Percentiles rank a stretch among this genome's conserved stretches.
phyloP scores from a whole-genome alignment of 30 jellyfish, hydroid and myxozoan species.

The Chironex yamaguchii region DNA sequence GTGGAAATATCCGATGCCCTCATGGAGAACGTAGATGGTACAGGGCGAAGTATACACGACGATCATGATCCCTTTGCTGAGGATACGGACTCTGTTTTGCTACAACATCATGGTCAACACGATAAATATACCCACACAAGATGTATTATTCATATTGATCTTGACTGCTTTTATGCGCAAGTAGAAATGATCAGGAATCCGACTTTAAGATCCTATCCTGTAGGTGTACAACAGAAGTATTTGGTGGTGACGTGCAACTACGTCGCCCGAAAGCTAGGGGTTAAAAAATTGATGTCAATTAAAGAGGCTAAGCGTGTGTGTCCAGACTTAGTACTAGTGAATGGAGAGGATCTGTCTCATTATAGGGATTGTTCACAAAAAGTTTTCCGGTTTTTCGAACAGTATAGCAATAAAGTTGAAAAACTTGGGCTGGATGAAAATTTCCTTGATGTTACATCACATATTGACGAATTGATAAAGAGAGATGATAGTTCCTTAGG shows the following conservation, averaged over 20 bases:
- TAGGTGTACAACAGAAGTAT: conserved; percentile 80
- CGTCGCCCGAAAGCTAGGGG: conserved; percentile 76
- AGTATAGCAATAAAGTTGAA: conserved; percentile 56
- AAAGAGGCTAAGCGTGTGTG: conserved; percentile 71
- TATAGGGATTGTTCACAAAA: conserved; percentile 68
- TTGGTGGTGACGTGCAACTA: conserved; percentile 73
- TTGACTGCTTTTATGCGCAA: conserved; percentile 86
- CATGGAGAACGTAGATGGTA: too few relatives aligned
- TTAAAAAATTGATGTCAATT: conserved; percentile 57
- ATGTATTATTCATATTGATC: conserved; percentile 76
- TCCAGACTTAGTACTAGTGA: conserved; percentile 72
- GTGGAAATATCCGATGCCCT: too few relatives aligned
- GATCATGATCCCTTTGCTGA: too few relatives aligned
- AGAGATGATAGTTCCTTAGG: too few relatives aligned
- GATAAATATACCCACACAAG: conserved; percentile 16
- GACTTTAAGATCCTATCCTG: conserved; percentile 41
- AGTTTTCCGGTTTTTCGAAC: conserved; percentile 32
- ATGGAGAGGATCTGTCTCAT: conserved; percentile 75
- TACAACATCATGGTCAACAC: background rate
- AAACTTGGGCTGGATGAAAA: conserved; percentile 84
- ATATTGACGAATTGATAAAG: conserved; percentile 23
- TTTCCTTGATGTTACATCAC: conserved; percentile 69
- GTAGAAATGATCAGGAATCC: conserved; percentile 81
- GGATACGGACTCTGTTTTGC: too few relatives aligned
- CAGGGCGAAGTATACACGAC: too few relatives aligned